phyloP scores from a whole-genome alignment of 2,797 vertebrate species.

The Acanthornis magna region DNA sequence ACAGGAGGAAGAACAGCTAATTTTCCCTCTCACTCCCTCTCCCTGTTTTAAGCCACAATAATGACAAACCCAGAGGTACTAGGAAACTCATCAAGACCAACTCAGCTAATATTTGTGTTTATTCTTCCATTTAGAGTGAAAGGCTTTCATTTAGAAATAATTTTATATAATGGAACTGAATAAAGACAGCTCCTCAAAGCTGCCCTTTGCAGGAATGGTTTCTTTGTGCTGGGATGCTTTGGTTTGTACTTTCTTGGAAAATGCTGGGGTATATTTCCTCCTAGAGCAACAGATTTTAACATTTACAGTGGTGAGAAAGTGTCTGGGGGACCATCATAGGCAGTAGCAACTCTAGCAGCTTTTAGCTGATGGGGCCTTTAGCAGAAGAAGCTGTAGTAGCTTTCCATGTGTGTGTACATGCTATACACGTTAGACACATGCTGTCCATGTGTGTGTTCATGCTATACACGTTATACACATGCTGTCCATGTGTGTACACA shows the following conservation, averaged over 20 bases:
- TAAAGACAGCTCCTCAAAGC: background rate
- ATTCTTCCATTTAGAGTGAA: background rate
- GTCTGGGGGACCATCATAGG: background rate
- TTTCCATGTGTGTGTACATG: rapidly evolving
- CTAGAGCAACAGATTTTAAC: background rate
- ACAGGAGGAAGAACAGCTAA: background rate
- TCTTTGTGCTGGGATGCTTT: background rate
- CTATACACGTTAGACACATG: too few relatives aligned
- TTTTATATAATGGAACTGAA: background rate
- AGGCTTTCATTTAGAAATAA: background rate
- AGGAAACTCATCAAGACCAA: background rate
- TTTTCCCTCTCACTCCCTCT: background rate
- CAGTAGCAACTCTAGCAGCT: background rate
- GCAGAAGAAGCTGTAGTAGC: background rate
- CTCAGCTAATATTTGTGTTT: background rate
- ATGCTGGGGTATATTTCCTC: background rate
- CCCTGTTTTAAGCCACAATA: background rate
- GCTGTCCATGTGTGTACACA: too few relatives aligned
- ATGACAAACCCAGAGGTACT: background rate
- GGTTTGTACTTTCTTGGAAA: background rate
- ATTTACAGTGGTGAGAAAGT: background rate
- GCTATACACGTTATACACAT: too few relatives aligned
- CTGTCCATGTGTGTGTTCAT: too few relatives aligned
- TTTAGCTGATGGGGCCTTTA: background rate
- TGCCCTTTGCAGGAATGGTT: background rate